Evolutionary conservation across 2,888 invertebrate genomes (phyloP).

Genomic region (Drosophila tanythrix): DNA sequence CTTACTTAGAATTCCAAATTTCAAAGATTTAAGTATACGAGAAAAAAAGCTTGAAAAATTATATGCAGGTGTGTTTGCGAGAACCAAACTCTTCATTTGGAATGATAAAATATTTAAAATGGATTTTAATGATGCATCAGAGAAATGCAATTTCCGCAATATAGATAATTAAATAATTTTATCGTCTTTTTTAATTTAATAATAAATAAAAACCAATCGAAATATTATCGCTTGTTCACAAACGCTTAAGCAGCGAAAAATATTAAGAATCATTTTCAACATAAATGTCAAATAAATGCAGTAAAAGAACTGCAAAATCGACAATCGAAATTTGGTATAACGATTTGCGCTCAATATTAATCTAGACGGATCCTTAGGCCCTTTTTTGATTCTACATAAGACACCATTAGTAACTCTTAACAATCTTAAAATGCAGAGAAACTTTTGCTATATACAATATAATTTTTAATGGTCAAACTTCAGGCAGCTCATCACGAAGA

Average conservation of each 20-base stretch:
- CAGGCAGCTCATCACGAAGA: not conserved
- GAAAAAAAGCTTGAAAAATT: not conserved
- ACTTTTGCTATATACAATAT: not conserved
- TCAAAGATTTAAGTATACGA: constrained; percentile 2
- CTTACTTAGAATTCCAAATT: constrained; percentile 57
- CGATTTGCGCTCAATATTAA: not conserved
- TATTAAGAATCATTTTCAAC: not conserved
- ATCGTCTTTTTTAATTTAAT: not conserved
- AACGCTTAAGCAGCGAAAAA: too few relatives aligned
- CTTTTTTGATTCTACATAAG: not conserved
- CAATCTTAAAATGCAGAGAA: not conserved
- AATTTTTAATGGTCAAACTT: not conserved
- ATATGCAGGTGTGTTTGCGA: constrained; percentile 1
- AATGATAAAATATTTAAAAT: not conserved
- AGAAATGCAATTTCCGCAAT: not conserved
- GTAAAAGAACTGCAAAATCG: not conserved
- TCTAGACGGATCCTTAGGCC: not conserved
- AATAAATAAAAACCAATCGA: not conserved
- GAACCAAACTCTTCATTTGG: not conserved
- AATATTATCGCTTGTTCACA: not conserved
- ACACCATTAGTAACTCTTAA: not conserved
- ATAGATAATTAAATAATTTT: not conserved
- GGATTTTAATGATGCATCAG: not conserved
- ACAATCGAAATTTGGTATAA: not conserved
- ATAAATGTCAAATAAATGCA: not conserved